Evolutionary conservation across 2,888 invertebrate genomes (phyloP).

Genomic region (Augiades crinisus): DNA sequence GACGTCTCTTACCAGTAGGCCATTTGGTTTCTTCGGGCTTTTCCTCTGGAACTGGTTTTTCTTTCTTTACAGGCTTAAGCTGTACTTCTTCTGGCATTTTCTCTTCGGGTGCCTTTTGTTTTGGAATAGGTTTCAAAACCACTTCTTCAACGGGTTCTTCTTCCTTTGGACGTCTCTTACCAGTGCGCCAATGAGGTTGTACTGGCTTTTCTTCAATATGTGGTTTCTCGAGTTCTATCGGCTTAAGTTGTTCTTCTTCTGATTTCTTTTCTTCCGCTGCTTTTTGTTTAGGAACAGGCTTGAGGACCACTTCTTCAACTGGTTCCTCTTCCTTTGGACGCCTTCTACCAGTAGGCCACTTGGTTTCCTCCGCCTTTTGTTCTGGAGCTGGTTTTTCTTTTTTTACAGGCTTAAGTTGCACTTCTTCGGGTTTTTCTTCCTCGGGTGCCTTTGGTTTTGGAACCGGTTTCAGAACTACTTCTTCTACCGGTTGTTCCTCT

Average conservation of each 20-base stretch:
- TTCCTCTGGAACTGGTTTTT: conserved; percentile 43
- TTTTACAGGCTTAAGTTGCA: conserved; percentile 37
- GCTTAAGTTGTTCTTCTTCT: not conserved
- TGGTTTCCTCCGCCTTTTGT: conserved; percentile 52
- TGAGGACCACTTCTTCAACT: conserved; percentile 45
- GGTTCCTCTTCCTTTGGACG: conserved; percentile 45
- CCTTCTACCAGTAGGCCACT: conserved; percentile 41
- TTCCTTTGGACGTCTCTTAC: conserved; percentile 46
- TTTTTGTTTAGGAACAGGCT: conserved; percentile 25
- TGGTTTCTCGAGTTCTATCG: conserved; percentile 45
- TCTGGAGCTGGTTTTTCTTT: conserved; percentile 42
- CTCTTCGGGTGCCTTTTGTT: conserved; percentile 45
- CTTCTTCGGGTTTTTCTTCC: conserved; percentile 49
- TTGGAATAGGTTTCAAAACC: conserved; percentile 54
- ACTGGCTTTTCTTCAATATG: conserved; percentile 43
- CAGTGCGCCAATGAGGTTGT: conserved; percentile 47
- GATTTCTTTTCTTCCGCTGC: conserved; percentile 38
- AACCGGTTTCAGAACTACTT: conserved; percentile 72
- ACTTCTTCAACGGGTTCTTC: conserved; percentile 57
- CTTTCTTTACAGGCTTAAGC: conserved; percentile 38
- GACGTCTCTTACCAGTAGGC: conserved; percentile 42
- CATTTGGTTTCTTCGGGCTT: conserved; percentile 51
- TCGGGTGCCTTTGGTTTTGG: conserved; percentile 38
- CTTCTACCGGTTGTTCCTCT: conserved; percentile 63
- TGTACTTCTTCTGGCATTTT: conserved; percentile 57